These are phyloP conservation scores for Pseudobourletiella spinata DNA, from an alignment of 1,140 invertebrate genomes.

Conservation along the genomic window DNA sequence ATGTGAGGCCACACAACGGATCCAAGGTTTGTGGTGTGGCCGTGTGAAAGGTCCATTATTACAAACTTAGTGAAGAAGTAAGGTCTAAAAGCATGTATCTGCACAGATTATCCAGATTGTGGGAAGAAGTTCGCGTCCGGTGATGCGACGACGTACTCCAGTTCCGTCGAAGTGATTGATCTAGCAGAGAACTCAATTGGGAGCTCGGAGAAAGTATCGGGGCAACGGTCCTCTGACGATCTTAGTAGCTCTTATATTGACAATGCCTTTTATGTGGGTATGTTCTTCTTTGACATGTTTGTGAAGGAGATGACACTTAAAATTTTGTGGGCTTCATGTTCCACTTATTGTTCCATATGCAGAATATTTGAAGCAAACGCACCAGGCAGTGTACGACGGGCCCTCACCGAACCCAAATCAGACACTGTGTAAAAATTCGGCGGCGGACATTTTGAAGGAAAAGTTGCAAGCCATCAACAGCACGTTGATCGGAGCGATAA, in stretches of 20 bases:
- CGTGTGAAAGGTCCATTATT: too few relatives aligned
- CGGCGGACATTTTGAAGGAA: conserved; percentile 16
- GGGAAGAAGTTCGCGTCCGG: conserved; percentile 4
- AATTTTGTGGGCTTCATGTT: not conserved
- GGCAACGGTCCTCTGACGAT: not conserved
- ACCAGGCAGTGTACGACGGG: conserved; percentile 11
- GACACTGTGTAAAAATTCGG: conserved; percentile 16
- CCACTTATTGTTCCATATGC: not conserved
- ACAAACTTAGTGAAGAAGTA: too few relatives aligned
- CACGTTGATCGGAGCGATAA: not conserved
- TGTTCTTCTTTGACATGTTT: not conserved
- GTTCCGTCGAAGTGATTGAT: too few relatives aligned
- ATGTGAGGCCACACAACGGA: conserved; percentile 27
- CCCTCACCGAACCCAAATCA: conserved; percentile 13
- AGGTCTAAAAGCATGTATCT: too few relatives aligned
- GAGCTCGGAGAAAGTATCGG: not conserved
- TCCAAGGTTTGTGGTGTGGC: too few relatives aligned
- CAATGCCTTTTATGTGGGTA: conserved; percentile 34
- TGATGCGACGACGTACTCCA: not conserved
- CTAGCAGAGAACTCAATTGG: conserved; percentile 10
- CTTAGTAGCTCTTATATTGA: conserved; percentile 12
- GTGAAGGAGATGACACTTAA: not conserved
- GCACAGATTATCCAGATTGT: conserved; percentile 24
- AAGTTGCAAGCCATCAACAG: conserved; percentile 15
- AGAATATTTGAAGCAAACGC: conserved; percentile 32